A percentile compares a stretch with the other conserved stretches of the same genome.
Conservation (phyloP, 53 echinoderm and acorn worm genomes). For the Hippasteria phrygiana region DNA sequence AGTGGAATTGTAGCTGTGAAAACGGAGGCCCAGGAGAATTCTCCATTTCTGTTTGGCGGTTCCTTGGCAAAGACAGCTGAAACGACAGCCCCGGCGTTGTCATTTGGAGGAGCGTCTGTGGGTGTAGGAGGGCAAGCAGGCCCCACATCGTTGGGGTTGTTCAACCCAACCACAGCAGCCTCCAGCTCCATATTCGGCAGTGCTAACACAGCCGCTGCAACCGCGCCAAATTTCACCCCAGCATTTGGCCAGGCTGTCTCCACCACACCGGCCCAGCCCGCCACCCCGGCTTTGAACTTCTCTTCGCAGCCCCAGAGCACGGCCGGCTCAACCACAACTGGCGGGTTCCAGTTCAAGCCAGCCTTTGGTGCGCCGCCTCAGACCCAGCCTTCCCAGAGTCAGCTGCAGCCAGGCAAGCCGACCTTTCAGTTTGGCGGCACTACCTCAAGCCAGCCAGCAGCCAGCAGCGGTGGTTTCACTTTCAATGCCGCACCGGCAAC, state of each 20-base stretch:
- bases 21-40: constrained; percentile 11
- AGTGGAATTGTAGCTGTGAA: not conserved
- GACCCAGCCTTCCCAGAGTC: constrained; percentile 5
- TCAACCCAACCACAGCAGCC: constrained; percentile 30
- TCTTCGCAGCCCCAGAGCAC: not conserved
- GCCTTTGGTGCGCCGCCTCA: constrained; percentile 24
- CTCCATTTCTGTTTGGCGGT: constrained; percentile 34
- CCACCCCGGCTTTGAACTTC: constrained; percentile 4
- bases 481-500: constrained; percentile 12
- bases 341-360: constrained; percentile 33
- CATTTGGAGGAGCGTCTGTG: not conserved
- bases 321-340: not conserved
- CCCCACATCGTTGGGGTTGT: not conserved
- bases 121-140: not conserved
- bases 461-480: not conserved
- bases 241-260: constrained; percentile 29
- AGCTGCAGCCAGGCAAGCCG: constrained; percentile 5
- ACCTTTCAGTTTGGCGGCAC: not conserved
- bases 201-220: constrained; percentile 12
- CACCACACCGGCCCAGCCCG: constrained; percentile 6
- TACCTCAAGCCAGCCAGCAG: not conserved
- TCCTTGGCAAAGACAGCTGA: constrained; percentile 11
- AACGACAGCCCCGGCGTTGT: constrained; percentile 13
- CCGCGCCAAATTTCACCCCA: constrained; percentile 30
- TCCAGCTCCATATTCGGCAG: constrained; percentile 15